Conservation (phyloP, 2,888 invertebrate genomes). For the Erebia aethiops region DNA sequence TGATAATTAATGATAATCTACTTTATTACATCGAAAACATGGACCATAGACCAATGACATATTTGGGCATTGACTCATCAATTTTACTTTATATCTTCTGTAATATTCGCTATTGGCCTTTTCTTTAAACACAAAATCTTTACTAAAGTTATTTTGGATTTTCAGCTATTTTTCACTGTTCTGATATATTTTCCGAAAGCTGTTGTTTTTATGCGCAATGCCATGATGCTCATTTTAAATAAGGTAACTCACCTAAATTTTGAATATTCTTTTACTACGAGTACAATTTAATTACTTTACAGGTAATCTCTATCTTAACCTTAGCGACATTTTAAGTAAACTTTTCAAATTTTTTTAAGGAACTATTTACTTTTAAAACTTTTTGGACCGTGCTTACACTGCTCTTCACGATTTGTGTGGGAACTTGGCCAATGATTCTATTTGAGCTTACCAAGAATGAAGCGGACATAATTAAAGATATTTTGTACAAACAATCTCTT, state of each 20-base stretch:
- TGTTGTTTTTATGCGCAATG: slow-evolving; percentile 8
- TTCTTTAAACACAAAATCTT: too few species aligned
- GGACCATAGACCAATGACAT: slow-evolving; percentile 6
- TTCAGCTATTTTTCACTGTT: slow-evolving; percentile 19
- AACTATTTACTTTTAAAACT: slow-evolving; percentile 5
- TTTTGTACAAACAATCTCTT: slow-evolving; percentile 14
- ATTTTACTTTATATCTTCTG: too few species aligned
- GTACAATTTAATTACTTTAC: neutral
- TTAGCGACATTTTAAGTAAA: neutral
- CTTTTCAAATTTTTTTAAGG: neutral
- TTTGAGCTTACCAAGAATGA: slow-evolving; percentile 19
- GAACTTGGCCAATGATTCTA: slow-evolving; percentile 20
- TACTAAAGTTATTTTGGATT: neutral
- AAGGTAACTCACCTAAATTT: neutral
- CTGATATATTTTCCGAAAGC: slow-evolving; percentile 15
- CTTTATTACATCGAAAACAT: slow-evolving; percentile 5
- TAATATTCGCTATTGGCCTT: too few species aligned
- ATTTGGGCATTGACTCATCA: neutral
- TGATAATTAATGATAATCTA: neutral
- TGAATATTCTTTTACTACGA: neutral
- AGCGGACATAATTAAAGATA: slow-evolving; percentile 14
- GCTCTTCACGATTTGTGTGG: neutral
- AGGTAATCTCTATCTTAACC: too few species aligned
- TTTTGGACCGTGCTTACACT: neutral
- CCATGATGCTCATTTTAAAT: slow-evolving; percentile 5